These are phyloP conservation scores for Calcarius ornatus DNA, from an alignment of 2,113 vertebrate genomes.

Conservation along the genomic window DNA sequence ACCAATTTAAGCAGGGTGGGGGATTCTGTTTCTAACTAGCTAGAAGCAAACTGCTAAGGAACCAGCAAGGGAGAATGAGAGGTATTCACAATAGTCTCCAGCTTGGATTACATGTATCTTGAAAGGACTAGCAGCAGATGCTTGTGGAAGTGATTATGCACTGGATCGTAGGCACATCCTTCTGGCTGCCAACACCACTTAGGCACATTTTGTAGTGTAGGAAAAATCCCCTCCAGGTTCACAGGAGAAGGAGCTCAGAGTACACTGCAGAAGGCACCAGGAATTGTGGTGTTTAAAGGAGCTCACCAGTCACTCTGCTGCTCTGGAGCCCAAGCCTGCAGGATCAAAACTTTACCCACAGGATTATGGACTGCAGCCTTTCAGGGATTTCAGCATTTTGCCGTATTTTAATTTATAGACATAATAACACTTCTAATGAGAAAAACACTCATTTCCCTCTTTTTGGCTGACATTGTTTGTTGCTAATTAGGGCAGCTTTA, in stretches of 20 bases:
- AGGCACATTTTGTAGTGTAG: background rate
- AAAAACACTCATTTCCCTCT: background rate
- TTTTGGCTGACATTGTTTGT: background rate
- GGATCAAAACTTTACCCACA: background rate
- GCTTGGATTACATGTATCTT: background rate
- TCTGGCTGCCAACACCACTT: background rate
- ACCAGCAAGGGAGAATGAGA: conserved; percentile 1
- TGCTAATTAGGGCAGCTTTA: background rate
- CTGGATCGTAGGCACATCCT: background rate
- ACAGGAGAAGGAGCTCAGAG: background rate
- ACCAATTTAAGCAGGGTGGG: background rate
- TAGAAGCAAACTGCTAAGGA: background rate
- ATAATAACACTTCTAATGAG: background rate
- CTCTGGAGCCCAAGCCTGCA: background rate
- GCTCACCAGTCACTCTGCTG: background rate
- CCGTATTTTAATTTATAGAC: background rate
- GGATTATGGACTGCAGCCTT: background rate
- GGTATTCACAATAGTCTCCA: background rate
- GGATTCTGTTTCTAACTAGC: conserved; percentile 35
- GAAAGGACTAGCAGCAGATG: conserved; percentile 13
- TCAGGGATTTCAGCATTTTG: background rate
- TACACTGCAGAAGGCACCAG: background rate
- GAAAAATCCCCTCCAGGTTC: background rate
- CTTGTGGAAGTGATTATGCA: conserved; percentile 19
- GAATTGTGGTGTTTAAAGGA: background rate